These are phyloP conservation scores for Agriopis marginaria DNA, from an alignment of 2,888 invertebrate genomes.

Conservation along the genomic window DNA sequence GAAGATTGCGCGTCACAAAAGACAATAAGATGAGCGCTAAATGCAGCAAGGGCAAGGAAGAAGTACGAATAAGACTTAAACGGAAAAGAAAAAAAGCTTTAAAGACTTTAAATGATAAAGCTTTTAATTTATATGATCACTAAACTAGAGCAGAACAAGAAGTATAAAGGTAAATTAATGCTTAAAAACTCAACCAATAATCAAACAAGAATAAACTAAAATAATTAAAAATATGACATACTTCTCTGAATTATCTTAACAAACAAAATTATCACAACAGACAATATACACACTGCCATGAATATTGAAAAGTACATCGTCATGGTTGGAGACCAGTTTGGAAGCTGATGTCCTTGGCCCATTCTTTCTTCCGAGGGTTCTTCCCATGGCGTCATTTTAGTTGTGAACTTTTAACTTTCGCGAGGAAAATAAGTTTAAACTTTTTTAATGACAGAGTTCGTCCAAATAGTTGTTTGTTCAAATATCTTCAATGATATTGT, in stretches of 20 bases:
- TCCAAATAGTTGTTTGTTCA: too few species aligned
- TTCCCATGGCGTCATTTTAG: constrained; percentile 27
- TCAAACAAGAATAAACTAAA: too few species aligned
- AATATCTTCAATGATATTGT: background rate
- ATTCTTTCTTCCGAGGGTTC: constrained; percentile 3
- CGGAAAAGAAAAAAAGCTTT: too few species aligned
- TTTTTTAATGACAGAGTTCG: constrained; percentile 1
- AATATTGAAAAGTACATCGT: constrained; percentile 51
- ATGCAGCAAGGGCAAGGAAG: too few species aligned
- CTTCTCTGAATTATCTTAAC: constrained; percentile 60
- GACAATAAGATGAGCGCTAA: too few species aligned
- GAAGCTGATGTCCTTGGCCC: background rate
- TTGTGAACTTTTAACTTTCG: constrained; percentile 19
- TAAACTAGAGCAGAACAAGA: too few species aligned
- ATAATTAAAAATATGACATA: constrained; percentile 43
- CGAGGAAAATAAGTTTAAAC: constrained; percentile 15
- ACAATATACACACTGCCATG: constrained; percentile 60
- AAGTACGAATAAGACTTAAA: too few species aligned
- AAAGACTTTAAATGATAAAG: too few species aligned
- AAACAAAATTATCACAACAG: constrained; percentile 64
- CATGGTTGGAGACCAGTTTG: constrained; percentile 31
- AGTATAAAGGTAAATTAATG: too few species aligned
- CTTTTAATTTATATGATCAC: too few species aligned
- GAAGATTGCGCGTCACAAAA: too few species aligned
- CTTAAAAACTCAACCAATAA: too few species aligned